These are phyloP conservation scores for Monoplex corrugatus DNA, from an alignment of 2,888 invertebrate genomes.

Conservation along the genomic window DNA sequence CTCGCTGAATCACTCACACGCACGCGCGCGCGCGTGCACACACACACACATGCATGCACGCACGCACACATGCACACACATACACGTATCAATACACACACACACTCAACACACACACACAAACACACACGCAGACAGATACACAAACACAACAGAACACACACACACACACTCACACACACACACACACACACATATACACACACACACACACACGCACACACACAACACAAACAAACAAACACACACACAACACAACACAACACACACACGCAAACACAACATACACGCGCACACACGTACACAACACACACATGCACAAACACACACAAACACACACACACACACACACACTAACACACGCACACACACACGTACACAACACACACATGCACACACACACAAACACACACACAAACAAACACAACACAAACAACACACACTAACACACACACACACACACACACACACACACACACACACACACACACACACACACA, in stretches of 20 bases:
- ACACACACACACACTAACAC: neutral
- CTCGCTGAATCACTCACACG: neutral
- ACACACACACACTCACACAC: conserved; percentile 21
- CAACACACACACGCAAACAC: neutral
- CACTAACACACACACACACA: no score
- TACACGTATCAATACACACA: neutral
- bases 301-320: neutral
- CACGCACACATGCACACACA: neutral
- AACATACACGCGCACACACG: neutral
- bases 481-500: no score
- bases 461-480: no score
- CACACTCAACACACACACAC: conserved; percentile 6
- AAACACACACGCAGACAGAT: conserved; percentile 1
- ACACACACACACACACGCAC: conserved; percentile 24
- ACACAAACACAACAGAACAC: neutral
- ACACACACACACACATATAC: neutral
- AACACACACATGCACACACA: neutral
- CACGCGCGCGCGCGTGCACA: neutral
- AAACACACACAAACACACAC: neutral
- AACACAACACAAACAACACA: no score
- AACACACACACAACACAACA: neutral
- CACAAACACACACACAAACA: neutral
- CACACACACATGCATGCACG: neutral
- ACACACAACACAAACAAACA: conserved; percentile 21
- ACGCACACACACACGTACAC: neutral